A percentile compares a stretch with the other conserved stretches of the same genome.
Evolutionary conservation across 2,888 invertebrate genomes (phyloP).

Genomic region (Cephus spinipes): DNA sequence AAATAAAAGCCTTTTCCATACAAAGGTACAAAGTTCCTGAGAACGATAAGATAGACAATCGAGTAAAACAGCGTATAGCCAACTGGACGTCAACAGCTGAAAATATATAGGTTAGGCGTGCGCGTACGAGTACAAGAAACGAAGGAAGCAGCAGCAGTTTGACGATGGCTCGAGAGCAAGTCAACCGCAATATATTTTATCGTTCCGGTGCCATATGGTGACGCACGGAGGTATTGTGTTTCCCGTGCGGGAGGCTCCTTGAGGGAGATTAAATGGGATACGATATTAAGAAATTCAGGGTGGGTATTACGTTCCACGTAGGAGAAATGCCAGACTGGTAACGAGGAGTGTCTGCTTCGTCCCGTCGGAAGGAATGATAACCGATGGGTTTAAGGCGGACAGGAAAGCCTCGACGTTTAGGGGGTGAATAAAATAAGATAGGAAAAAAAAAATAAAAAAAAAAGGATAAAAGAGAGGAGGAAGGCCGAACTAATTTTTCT

Average conservation of each 20-base stretch:
- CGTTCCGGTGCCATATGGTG: constrained; percentile 54
- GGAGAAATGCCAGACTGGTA: not conserved
- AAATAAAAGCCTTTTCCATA: not conserved
- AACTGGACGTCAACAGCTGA: not conserved
- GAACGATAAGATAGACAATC: not conserved
- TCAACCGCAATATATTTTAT: constrained; percentile 59
- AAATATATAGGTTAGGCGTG: not conserved
- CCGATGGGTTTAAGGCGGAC: not conserved
- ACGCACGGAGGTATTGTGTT: constrained; percentile 55
- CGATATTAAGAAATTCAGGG: constrained; percentile 37
- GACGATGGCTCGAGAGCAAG: constrained; percentile 47
- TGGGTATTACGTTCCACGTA: constrained; percentile 11
- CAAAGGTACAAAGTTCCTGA: not conserved
- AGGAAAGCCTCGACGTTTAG: not conserved
- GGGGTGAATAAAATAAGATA: not conserved
- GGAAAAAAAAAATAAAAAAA: not conserved
- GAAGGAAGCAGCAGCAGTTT: constrained; percentile 27
- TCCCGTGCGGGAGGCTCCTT: constrained; percentile 33
- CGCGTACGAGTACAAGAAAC: not conserved
- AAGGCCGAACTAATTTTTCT: not conserved
- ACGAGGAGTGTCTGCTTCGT: not conserved
- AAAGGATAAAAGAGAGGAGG: not conserved
- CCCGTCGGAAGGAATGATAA: not conserved
- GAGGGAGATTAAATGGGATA: constrained; percentile 42
- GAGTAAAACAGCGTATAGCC: not conserved